Percentiles rank a stretch among this genome's conserved stretches.
These are phyloP conservation scores for Odontomachus brunneus DNA, from an alignment of 1,140 invertebrate species.

Conservation along the genomic window DNA sequence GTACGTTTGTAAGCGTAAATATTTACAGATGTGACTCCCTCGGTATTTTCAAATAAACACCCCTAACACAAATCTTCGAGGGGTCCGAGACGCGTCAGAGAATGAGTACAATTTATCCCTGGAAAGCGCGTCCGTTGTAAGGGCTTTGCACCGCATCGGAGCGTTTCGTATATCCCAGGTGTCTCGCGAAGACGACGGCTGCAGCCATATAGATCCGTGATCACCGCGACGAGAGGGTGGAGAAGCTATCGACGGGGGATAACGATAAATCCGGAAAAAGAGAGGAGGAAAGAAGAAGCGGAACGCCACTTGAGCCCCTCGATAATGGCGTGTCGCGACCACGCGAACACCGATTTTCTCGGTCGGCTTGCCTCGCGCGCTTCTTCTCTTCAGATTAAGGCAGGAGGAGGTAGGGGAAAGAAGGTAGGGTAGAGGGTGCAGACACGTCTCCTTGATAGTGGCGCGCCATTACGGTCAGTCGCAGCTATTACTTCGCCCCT, in stretches of 20 bases:
- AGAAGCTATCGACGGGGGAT: constrained; percentile 41
- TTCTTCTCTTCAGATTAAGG: not conserved
- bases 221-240: constrained; percentile 10
- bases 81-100: not conserved
- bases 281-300: constrained; percentile 16
- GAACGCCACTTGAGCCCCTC: constrained; percentile 31
- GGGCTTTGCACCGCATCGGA: constrained; percentile 15
- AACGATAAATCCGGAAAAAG: constrained; percentile 52
- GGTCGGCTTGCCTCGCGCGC: not conserved
- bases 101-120: constrained; percentile 39
- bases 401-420: too few species aligned
- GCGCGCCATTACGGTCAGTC: constrained; percentile 37
- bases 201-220: constrained; percentile 3
- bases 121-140: constrained; percentile 1
- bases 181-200: constrained; percentile 4
- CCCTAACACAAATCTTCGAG: constrained; percentile 1
- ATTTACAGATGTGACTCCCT: constrained; percentile 23
- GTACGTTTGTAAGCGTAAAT: constrained; percentile 21
- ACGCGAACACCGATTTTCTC: constrained; percentile 47
- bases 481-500: constrained; percentile 17
- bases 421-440: not conserved
- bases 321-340: constrained; percentile 61
- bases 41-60: constrained; percentile 44
- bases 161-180: constrained; percentile 20
- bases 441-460: constrained; percentile 7